Evolutionary conservation across 92 coral and sea anemone species (phyloP).

Genomic region (Actinernus sp.): DNA sequence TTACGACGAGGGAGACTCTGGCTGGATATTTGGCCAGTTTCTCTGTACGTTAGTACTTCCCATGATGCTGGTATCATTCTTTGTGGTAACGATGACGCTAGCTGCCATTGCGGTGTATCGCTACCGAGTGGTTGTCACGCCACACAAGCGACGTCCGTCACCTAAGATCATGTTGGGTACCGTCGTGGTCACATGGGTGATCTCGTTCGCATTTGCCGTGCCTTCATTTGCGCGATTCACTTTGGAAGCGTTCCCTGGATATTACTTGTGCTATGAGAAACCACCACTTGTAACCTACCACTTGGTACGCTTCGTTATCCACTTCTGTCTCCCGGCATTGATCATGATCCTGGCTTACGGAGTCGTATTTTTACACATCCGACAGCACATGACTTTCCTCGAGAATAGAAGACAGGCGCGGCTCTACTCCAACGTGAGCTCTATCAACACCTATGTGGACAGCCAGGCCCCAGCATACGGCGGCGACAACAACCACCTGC

Average conservation of each 20-base stretch:
- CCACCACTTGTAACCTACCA: neutral
- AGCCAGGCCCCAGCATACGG: conserved; percentile 4
- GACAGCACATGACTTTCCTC: conserved; percentile 36
- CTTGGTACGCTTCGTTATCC: conserved; percentile 6
- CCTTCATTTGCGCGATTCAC: too few species aligned
- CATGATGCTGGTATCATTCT: conserved; percentile 6
- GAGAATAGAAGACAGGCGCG: conserved; percentile 18
- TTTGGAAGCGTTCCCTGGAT: too few species aligned
- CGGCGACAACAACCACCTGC: conserved; percentile 28
- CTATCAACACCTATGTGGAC: conserved; percentile 25
- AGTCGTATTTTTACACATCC: conserved; percentile 6
- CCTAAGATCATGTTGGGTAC: conserved; percentile 1
- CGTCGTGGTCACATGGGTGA: conserved; percentile 29
- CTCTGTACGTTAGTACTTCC: conserved; percentile 24
- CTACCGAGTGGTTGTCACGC: conserved; percentile 36
- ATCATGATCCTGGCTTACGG: conserved; percentile 51
- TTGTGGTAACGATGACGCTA: conserved; percentile 39
- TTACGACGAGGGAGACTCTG: neutral
- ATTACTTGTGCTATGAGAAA: neutral
- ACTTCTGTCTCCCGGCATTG: conserved; percentile 47
- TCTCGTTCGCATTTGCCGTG: conserved; percentile 20
- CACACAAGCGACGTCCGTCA: conserved; percentile 19
- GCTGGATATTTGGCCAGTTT: conserved; percentile 16
- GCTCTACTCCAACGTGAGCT: conserved; percentile 31
- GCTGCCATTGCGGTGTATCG: conserved; percentile 62